Evolutionary conservation across 1,140 invertebrate genomes (phyloP), one percentile per base, ranked within the genome.

Genomic region (Ceratosolen solmsi): DNA sequence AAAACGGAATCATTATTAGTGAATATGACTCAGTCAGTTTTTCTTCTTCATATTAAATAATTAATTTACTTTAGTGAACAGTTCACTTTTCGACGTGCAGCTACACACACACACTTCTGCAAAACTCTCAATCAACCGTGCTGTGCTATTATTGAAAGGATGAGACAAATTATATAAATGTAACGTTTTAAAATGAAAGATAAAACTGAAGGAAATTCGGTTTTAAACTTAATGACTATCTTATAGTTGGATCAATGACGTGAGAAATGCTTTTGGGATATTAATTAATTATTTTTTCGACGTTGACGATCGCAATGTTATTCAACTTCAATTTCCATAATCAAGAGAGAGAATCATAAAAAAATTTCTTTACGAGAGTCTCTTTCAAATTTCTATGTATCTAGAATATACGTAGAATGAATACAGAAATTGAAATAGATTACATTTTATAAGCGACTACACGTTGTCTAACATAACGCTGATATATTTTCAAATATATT

Each of bases 71-170:
- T 68, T 70, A 56, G 72, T 70, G 41, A 75, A 74, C 60, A 70
- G n/a, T 74, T 9, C 27, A 56, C 36, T 75, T 81, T 75, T 81
- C 38, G 63, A 71, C 60, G 73, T 58, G 74, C 73, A 82, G 80
- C 73, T 73, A 56, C 60, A 82, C 60, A 82, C 71, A n/a, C 41
- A 76, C 80, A 82, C 80, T 71, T 82, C 49, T 33, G 80, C 72
- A 58, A 70, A 81, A 82, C 72, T 76, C 80, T 82, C 80, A 82
- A 82, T 82, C 80, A 82, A 72, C 65, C 80, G 74, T 82, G 80
- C 80, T 82, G 80, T 82, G 80, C 75, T 82, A 77, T 78, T 82
- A 76, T 58, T 71, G 80, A 82, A 77, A 76, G 63, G 51, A 76
- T 70, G 60, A 63, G n/a, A 71, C 4, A 65, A 80, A 74, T 17